A percentile compares a stretch with the other conserved stretches of the same genome.
Evolutionary conservation across 2,888 invertebrate species (phyloP).

Genomic region (Drosophila kuntzei): DNA sequence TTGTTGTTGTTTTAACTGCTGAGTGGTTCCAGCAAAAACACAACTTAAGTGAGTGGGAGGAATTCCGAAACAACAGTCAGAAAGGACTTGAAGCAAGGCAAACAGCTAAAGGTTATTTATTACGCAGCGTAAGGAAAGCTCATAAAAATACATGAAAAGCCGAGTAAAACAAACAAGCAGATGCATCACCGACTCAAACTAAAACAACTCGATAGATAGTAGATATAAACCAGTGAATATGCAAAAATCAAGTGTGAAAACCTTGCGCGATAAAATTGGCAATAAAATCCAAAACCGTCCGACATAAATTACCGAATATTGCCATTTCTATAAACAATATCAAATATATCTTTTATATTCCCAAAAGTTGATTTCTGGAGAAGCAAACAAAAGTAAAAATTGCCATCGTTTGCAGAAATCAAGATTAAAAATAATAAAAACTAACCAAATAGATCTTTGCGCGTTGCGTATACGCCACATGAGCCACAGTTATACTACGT

Average conservation of each 20-base stretch:
- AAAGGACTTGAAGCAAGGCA: slow-evolving; percentile 45
- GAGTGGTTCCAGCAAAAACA: slow-evolving; percentile 31
- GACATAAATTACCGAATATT: slow-evolving; percentile 37
- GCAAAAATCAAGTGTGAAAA: slow-evolving; percentile 50
- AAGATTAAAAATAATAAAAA: slow-evolving; percentile 27
- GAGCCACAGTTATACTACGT: slow-evolving; percentile 3
- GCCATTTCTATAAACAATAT: slow-evolving; percentile 26
- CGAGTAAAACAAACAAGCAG: slow-evolving; percentile 38
- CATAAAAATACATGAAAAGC: slow-evolving; percentile 39
- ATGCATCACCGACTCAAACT: slow-evolving; percentile 30
- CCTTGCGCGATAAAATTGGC: slow-evolving; percentile 58
- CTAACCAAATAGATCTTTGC: slow-evolving; percentile 18
- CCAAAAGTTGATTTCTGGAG: slow-evolving; percentile 25
- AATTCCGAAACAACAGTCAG: slow-evolving; percentile 2
- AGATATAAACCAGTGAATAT: slow-evolving; percentile 35
- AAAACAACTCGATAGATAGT: slow-evolving; percentile 35
- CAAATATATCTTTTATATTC: slow-evolving; percentile 48
- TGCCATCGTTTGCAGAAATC: slow-evolving; percentile 53
- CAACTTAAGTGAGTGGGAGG: slow-evolving; percentile 6
- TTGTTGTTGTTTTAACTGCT: slow-evolving; percentile 26
- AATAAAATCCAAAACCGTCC: slow-evolving; percentile 62
- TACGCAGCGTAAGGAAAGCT: slow-evolving; percentile 27
- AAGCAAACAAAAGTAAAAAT: slow-evolving; percentile 48
- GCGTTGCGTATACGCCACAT: slow-evolving; percentile 64
- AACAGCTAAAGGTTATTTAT: slow-evolving; percentile 55